These are phyloP conservation scores for Tragopan temminckii DNA, from an alignment of 2,797 vertebrate genomes.

Conservation along the genomic window DNA sequence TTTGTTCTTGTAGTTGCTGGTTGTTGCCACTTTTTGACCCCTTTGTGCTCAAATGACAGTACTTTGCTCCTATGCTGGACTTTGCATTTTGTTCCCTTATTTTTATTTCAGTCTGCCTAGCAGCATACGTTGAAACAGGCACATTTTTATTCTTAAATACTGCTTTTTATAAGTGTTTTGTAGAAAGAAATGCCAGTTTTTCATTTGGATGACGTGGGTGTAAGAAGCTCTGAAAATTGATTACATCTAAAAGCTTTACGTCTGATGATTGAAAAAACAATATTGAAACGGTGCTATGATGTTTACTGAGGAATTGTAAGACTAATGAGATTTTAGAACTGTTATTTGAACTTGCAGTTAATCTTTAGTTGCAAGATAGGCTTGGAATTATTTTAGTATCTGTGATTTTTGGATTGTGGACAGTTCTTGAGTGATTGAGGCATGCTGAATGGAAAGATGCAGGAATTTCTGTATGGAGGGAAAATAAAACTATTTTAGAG, in stretches of 20 bases:
- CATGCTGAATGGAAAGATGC: neutral
- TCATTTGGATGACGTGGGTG: neutral
- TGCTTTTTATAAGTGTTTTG: neutral
- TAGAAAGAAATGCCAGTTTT: neutral
- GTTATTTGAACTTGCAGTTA: neutral
- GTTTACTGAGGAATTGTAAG: neutral
- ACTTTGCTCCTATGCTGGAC: neutral
- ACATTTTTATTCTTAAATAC: neutral
- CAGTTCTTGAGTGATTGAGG: neutral
- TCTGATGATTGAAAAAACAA: neutral
- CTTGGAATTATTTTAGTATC: neutral
- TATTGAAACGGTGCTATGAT: neutral
- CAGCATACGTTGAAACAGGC: neutral
- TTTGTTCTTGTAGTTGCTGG: neutral
- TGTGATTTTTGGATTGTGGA: neutral
- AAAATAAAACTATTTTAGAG: neutral
- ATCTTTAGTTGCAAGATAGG: neutral
- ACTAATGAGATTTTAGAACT: neutral
- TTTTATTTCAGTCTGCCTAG: neutral
- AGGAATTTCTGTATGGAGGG: neutral
- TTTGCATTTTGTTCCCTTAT: neutral
- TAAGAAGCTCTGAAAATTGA: neutral
- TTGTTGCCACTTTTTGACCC: neutral
- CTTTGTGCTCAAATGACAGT: neutral
- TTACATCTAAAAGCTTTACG: neutral